These are phyloP conservation scores for Latheticus oryzae DNA, from an alignment of 2,888 invertebrate species.

Conservation along the genomic window DNA sequence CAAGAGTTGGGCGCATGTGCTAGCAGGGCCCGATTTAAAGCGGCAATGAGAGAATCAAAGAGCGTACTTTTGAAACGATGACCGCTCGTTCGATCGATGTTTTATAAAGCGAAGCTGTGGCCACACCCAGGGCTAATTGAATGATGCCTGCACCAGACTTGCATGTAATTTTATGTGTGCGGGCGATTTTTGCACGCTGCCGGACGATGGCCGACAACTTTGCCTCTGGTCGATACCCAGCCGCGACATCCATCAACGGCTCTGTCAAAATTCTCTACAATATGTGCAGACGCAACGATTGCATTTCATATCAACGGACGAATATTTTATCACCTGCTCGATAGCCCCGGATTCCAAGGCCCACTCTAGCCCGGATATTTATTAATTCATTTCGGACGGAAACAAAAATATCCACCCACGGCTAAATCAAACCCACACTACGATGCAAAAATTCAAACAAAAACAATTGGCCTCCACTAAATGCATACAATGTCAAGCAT, in stretches of 20 bases:
- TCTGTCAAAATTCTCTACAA: conserved; percentile 54
- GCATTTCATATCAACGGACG: conserved; percentile 33
- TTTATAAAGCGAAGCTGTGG: conserved; percentile 66
- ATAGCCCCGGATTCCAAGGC: conserved; percentile 32
- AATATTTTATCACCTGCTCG: conserved; percentile 39
- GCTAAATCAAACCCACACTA: background rate
- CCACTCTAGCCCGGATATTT: conserved; percentile 28
- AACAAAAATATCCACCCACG: conserved; percentile 6
- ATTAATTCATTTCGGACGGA: conserved; percentile 22
- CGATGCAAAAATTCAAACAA: background rate
- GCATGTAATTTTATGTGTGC: conserved; percentile 51
- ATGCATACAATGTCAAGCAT: too few relatives aligned
- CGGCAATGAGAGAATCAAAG: conserved; percentile 66
- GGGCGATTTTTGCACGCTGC: conserved; percentile 31
- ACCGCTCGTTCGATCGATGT: conserved; percentile 68
- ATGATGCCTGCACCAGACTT: conserved; percentile 65
- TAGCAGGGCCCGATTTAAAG: conserved; percentile 62
- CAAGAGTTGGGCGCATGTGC: conserved; percentile 58
- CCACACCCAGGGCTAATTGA: conserved; percentile 67
- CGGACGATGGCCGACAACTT: conserved; percentile 27
- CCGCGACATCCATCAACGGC: conserved; percentile 57
- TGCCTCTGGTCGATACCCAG: conserved; percentile 32
- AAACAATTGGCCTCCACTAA: too few relatives aligned
- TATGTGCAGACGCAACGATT: conserved; percentile 40
- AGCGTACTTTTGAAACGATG: conserved; percentile 67